Conservation (phyloP, 2,113 vertebrate genomes). For the Heterochromis multidens region DNA sequence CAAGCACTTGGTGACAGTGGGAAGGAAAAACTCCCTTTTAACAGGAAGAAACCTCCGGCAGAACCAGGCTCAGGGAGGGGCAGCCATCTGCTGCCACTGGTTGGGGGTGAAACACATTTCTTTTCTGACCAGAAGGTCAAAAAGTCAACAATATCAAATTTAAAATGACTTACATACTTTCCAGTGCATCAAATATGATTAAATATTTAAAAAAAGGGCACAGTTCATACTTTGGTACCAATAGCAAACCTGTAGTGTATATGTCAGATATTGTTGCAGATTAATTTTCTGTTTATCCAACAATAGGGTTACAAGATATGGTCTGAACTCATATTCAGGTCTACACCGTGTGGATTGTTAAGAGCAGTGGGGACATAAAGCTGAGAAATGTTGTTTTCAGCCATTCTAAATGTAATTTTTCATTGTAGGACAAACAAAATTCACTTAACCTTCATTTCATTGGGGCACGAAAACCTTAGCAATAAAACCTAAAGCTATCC, state of each 20-base stretch:
- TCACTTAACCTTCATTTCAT: neutral
- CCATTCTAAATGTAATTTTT: neutral
- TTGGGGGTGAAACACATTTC: neutral
- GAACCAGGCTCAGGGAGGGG: neutral
- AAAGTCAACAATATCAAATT: neutral
- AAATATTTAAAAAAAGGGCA: neutral
- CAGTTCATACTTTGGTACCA: neutral
- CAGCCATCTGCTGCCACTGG: neutral
- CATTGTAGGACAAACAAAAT: neutral
- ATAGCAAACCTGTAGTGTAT: neutral
- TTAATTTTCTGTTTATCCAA: neutral
- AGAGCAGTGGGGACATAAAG: neutral
- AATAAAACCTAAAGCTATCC: neutral
- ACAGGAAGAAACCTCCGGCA: neutral
- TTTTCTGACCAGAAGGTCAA: neutral
- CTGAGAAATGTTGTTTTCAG: neutral
- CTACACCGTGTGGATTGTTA: neutral
- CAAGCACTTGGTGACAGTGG: neutral
- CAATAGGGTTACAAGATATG: neutral
- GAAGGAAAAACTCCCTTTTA: neutral
- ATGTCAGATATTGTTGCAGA: neutral
- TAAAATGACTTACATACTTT: neutral
- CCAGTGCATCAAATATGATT: neutral
- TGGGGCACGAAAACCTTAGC: neutral
- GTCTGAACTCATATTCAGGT: neutral